These are phyloP conservation scores for Drosophila nigricruria DNA, from an alignment of 2,888 invertebrate species.

Conservation along the genomic window DNA sequence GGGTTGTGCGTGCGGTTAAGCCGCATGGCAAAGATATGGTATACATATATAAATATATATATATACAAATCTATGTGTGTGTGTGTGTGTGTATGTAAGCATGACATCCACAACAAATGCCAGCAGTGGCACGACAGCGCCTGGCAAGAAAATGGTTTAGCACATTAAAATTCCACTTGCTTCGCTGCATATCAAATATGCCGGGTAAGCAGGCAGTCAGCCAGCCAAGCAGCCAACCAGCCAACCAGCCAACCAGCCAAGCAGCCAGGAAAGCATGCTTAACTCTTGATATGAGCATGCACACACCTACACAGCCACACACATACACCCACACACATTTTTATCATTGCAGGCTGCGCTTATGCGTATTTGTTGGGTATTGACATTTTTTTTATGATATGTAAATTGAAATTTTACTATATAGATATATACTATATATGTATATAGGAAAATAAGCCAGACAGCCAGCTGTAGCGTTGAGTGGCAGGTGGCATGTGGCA, in stretches of 20 bases:
- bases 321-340: constrained; percentile 13
- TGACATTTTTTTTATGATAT: constrained; percentile 75
- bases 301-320: constrained; percentile 16
- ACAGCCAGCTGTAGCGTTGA: constrained; percentile 1
- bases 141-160: constrained; percentile 77
- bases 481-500: constrained; percentile 1
- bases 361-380: constrained; percentile 66
- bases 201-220: constrained; percentile 50
- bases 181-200: constrained; percentile 79
- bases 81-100: constrained; percentile 6
- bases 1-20: constrained; percentile 55
- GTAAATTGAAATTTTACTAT: constrained; percentile 77
- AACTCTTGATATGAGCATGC: constrained; percentile 58
- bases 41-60: neutral
- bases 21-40: constrained; percentile 39
- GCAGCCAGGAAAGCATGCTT: constrained; percentile 47
- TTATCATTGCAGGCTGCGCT: constrained; percentile 47
- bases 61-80: neutral
- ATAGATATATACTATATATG: constrained; percentile 37
- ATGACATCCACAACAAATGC: constrained; percentile 57
- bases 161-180: constrained; percentile 80
- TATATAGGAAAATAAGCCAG: constrained; percentile 12
- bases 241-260: constrained; percentile 1
- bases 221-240: constrained; percentile 19
- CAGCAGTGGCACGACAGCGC: constrained; percentile 42